A percentile compares a stretch with the other conserved stretches of the same genome.
Evolutionary conservation across 1,140 invertebrate genomes (phyloP).

Genomic region (Armadillidium nasatum): DNA sequence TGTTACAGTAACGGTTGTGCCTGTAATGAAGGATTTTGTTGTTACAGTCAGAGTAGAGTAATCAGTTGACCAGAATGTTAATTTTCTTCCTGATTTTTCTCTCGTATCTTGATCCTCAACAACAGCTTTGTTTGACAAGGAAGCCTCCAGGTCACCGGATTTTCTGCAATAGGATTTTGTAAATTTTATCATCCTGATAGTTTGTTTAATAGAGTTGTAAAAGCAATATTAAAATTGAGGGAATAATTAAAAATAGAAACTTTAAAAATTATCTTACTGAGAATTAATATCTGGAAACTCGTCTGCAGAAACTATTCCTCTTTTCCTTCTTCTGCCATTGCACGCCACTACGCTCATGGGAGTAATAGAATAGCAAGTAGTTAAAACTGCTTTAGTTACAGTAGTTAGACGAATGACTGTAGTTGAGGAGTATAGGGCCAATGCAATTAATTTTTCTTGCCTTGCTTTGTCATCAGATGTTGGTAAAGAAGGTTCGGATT

Average conservation of each 20-base stretch:
- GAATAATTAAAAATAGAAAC: neutral
- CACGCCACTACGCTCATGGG: neutral
- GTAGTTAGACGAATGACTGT: neutral
- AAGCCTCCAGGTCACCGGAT: neutral
- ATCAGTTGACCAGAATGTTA: constrained; percentile 32
- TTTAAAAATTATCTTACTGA: neutral
- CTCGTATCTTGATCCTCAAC: neutral
- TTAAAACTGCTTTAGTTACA: neutral
- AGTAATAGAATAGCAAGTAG: constrained; percentile 2
- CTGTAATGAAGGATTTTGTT: constrained; percentile 23
- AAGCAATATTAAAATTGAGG: neutral
- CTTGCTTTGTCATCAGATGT: neutral
- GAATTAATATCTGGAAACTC: neutral
- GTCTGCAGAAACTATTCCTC: neutral
- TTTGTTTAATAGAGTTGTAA: neutral
- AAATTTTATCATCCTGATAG: neutral
- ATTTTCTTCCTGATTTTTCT: constrained; percentile 17
- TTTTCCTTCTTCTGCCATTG: neutral
- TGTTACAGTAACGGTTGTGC: constrained; percentile 35
- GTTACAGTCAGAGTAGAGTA: constrained; percentile 35
- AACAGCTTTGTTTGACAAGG: neutral
- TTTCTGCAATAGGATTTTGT: neutral
- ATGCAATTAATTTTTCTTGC: neutral
- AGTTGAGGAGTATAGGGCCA: neutral
- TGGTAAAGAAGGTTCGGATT: neutral